Base-by-base conservation (phyloP, 2,888 invertebrate species). In the Nomada ferruginata region DNA sequence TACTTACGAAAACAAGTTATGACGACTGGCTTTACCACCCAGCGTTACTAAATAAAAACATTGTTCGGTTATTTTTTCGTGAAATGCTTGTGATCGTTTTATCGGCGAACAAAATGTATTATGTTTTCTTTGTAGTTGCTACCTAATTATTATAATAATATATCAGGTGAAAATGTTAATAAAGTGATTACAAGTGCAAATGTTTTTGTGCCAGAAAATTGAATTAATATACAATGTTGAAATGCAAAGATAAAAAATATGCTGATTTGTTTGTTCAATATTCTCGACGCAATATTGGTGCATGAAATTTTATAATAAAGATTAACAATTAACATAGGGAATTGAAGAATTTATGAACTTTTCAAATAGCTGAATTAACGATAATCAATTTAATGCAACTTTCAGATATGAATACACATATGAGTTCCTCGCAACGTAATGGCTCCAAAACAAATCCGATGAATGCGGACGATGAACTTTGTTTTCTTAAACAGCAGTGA, bases 391-490 rank as follows among this genome's bases (percentile, higher is more conserved):
- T 13, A 47, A 47, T 60, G 2, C 20, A 47, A 36, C 26, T 83
- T 78, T n/a, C 50, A 86, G 86, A 78, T 83, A 79, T 76, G 61
- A 75, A 10, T 44, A 15, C 63, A 57, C 61, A 29, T 50, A 55
- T 44, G 20, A 26, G 23, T 63, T 61, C 64, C 55, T 57, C 52
- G 7, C 55, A 29, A 55, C 36, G 0, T 60, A 83, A 76, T 80
- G 85, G 78, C 78, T 84, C 79, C 74, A 76, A 53, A 61, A 55
- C 68, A 36, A 79, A 63, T 71, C 65, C 66, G 60, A 86, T 83
- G 66, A 63, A 53, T 9, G 36, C 29, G 76, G 84, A 90, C 80
- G 76, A 89, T 87, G 89, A 84, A 64, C 68, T 85, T 81, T 86
- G 75, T 63, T 75, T 83, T 71, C 73, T 66, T 63, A 64, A 75